A percentile compares a stretch with the other conserved stretches of the same genome.
Evolutionary conservation across 2,113 vertebrate species (phyloP).

Genomic region (Podocnemis expansa): DNA sequence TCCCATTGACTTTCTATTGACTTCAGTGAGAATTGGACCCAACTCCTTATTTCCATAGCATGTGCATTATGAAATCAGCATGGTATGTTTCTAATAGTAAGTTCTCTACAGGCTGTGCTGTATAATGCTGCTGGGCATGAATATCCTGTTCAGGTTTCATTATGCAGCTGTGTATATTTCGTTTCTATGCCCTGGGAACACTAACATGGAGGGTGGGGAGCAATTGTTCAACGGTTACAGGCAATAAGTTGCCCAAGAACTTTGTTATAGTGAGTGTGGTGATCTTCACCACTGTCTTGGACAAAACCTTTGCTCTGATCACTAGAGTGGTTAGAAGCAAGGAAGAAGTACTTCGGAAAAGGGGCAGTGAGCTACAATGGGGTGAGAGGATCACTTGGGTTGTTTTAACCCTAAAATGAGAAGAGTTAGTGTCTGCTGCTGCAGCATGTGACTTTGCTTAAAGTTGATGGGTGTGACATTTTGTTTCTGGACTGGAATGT

Average conservation of each 20-base stretch:
- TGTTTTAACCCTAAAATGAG: not conserved
- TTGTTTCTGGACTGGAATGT: not conserved
- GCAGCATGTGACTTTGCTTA: not conserved
- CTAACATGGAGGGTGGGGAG: not conserved
- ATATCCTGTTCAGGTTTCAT: not conserved
- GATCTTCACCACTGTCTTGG: not conserved
- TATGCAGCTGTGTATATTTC: not conserved
- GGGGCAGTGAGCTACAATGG: not conserved
- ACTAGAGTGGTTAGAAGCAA: not conserved
- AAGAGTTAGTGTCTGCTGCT: not conserved
- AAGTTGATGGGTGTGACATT: not conserved
- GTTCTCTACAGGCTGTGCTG: not conserved
- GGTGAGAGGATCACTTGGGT: not conserved
- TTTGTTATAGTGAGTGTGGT: not conserved
- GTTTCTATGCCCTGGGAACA: slow-evolving; percentile 2
- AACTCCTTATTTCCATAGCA: not conserved
- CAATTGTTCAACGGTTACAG: not conserved
- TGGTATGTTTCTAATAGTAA: not conserved
- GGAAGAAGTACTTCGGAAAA: not conserved
- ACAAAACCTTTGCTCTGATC: not conserved
- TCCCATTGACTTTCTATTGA: not conserved
- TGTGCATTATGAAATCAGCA: not conserved
- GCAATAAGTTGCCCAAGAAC: slow-evolving; percentile 4
- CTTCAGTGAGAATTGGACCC: not conserved
- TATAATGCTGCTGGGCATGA: not conserved